Percentiles rank a stretch among this genome's conserved stretches.
Evolutionary conservation across 2,797 vertebrate genomes (phyloP).

Genomic region (Taenioides sp.): DNA sequence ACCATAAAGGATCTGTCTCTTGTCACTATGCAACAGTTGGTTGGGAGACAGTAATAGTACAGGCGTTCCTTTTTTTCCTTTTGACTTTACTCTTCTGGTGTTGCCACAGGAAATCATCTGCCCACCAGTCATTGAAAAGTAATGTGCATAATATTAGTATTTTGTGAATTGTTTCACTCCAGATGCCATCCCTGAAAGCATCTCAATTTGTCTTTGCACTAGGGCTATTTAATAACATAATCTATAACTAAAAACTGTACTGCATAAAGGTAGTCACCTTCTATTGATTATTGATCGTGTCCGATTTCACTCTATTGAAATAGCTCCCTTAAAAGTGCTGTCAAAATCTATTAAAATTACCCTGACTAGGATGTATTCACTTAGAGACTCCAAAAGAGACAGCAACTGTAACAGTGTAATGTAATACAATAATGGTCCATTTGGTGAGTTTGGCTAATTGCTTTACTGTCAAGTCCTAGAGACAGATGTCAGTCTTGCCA

Average conservation of each 20-base stretch:
- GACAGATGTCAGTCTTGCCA: constrained; percentile 1
- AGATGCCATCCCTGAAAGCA: neutral
- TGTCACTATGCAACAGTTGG: constrained; percentile 8
- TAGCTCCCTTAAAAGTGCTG: neutral
- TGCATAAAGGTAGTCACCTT: neutral
- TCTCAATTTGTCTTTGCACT: neutral
- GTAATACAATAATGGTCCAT: constrained; percentile 4
- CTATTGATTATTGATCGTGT: constrained; percentile 8
- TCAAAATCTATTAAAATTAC: constrained; percentile 17
- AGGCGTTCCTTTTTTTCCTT: neutral
- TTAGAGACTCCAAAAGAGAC: constrained; percentile 11
- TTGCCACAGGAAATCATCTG: neutral
- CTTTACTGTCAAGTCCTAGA: neutral
- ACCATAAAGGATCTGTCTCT: constrained; percentile 9
- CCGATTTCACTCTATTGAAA: constrained; percentile 6
- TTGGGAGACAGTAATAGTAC: neutral
- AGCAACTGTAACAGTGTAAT: neutral
- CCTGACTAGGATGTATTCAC: neutral
- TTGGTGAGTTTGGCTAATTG: neutral
- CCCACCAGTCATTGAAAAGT: neutral
- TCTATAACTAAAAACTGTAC: neutral
- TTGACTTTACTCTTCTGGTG: neutral
- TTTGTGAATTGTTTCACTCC: neutral
- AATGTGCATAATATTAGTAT: too few relatives aligned
- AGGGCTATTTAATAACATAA: neutral